phyloP scores from a whole-genome alignment of 2,888 invertebrate species.

The Lamproptera curius region DNA sequence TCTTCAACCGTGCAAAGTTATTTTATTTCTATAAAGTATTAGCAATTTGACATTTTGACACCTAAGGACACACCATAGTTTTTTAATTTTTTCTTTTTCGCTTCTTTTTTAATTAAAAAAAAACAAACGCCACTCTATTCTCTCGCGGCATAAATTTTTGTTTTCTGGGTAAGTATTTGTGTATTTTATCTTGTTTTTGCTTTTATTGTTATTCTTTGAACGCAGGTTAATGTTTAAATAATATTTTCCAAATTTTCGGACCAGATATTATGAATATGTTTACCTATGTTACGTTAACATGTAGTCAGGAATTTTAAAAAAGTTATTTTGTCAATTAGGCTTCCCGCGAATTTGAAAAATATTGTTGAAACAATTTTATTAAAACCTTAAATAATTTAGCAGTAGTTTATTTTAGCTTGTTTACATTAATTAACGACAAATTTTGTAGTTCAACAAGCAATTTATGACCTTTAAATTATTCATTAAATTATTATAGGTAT shows the following conservation, averaged over 20 bases:
- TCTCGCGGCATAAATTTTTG: constrained; percentile 29
- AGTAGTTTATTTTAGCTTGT: no score
- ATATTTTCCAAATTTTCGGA: neutral
- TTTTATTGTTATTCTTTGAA: neutral
- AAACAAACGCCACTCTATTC: constrained; percentile 64
- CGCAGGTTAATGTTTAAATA: neutral
- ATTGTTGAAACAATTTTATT: no score
- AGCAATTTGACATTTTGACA: constrained; percentile 37
- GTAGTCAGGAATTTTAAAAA: constrained; percentile 50
- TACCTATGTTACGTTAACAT: constrained; percentile 29
- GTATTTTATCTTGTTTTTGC: constrained; percentile 6
- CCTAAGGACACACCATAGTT: constrained; percentile 44
- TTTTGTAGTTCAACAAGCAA: no score
- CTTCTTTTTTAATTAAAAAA: constrained; percentile 62
- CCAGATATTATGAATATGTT: neutral
- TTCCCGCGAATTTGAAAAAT: constrained; percentile 45
- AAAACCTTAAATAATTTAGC: no score
- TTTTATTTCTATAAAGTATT: no score
- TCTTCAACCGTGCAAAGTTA: no score
- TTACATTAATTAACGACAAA: no score
- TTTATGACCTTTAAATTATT: no score
- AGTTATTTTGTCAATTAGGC: constrained; percentile 49
- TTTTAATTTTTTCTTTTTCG: constrained; percentile 44
- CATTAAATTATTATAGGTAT: no score
- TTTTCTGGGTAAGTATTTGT: constrained; percentile 27